phyloP scores from a whole-genome alignment of 2,888 invertebrate genomes.

The Dimorphilus gyrociliatus region DNA sequence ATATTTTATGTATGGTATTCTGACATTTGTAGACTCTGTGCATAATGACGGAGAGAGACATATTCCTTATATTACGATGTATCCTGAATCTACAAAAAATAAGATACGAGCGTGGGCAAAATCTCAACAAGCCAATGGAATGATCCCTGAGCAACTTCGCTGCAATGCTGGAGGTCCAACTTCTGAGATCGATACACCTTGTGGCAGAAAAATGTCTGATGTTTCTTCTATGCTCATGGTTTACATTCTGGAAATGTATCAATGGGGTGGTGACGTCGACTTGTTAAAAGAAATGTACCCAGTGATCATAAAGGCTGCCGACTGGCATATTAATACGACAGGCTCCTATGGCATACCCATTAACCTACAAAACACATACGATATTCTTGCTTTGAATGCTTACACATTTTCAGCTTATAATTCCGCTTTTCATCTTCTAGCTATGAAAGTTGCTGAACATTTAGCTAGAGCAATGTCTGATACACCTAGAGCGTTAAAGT shows the following conservation, averaged over 20 bases:
- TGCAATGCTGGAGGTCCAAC: background rate
- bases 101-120: conserved; percentile 4
- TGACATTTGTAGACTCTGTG: conserved; percentile 4
- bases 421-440: conserved; percentile 3
- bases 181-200: background rate
- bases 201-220: conserved; percentile 3
- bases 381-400: conserved; percentile 1
- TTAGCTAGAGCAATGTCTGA: no score
- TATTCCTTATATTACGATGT: conserved; percentile 3
- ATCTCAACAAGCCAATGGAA: conserved; percentile 3
- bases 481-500: no score
- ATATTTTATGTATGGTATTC: no score
- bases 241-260: conserved; percentile 3
- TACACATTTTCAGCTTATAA: conserved; percentile 3
- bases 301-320: background rate
- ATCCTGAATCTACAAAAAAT: conserved; percentile 2
- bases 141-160: conserved; percentile 2
- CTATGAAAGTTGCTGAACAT: conserved; percentile 1
- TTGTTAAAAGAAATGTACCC: conserved; percentile 4
- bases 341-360: background rate
- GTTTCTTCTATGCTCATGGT: conserved; percentile 3
- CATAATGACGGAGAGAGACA: conserved; percentile 5
- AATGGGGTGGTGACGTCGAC: conserved; percentile 1
- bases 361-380: conserved; percentile 3
- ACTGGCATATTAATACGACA: conserved; percentile 3